Evolutionary conservation across 2,113 vertebrate species (phyloP).

Genomic region (Pluvianellus socialis): DNA sequence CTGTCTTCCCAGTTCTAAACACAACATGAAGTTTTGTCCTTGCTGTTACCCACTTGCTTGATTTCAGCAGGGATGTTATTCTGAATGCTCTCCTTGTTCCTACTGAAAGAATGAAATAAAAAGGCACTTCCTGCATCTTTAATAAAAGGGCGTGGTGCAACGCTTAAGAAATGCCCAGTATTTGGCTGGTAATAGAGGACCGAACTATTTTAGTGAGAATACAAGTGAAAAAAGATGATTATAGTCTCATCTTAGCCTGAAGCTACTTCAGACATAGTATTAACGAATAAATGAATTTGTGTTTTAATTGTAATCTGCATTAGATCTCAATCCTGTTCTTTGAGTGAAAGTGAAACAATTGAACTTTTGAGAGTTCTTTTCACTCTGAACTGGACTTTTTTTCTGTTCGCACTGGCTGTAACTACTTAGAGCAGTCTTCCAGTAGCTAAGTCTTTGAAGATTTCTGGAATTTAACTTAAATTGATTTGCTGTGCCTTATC

Average conservation of each 20-base stretch:
- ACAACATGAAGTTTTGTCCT: not conserved
- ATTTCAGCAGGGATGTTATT: not conserved
- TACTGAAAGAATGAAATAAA: not conserved
- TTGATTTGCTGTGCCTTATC: not conserved
- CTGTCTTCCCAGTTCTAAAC: not conserved
- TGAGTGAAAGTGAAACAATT: not conserved
- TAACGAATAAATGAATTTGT: not conserved
- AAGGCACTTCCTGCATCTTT: not conserved
- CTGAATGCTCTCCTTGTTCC: not conserved
- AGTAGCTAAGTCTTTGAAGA: not conserved
- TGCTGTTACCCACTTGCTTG: not conserved
- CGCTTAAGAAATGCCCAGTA: not conserved
- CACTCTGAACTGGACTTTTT: not conserved
- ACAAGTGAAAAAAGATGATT: not conserved
- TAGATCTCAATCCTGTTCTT: not conserved
- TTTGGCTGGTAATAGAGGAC: not conserved
- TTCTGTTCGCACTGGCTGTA: not conserved
- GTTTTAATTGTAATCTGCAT: not conserved
- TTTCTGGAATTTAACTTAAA: not conserved
- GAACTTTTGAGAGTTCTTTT: not conserved
- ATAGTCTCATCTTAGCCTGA: not conserved
- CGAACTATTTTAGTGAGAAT: not conserved
- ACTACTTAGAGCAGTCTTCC: not conserved
- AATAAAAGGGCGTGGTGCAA: not conserved
- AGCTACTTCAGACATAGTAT: not conserved